Conservation (phyloP, 1,140 invertebrate genomes). For the Bemisia tabaci region DNA sequence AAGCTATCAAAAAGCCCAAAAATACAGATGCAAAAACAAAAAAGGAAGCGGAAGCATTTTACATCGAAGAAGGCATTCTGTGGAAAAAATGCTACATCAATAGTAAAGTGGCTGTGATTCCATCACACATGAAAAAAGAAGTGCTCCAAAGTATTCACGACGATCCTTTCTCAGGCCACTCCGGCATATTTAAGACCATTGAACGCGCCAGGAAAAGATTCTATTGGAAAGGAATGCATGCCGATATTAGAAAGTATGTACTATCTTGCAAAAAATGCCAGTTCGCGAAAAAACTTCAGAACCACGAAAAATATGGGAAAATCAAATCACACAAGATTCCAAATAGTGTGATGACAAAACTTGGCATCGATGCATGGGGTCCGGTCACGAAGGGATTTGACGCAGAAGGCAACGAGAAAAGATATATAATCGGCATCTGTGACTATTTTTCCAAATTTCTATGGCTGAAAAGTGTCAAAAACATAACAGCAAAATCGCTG, state of each 20-base stretch:
- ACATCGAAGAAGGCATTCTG: neutral
- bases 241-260: neutral
- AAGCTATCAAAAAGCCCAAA: neutral
- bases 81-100: neutral
- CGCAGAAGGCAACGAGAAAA: neutral
- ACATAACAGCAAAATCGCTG: neutral
- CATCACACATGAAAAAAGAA: neutral
- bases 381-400: neutral
- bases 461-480: neutral
- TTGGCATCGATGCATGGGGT: neutral
- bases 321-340: neutral
- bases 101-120: neutral
- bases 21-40: neutral
- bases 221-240: neutral
- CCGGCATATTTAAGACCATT: neutral
- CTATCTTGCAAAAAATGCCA: neutral
- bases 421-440: neutral
- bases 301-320: neutral
- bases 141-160: neutral
- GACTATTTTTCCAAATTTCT: neutral
- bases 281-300: neutral
- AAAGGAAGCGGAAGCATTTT: neutral
- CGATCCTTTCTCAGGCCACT: neutral
- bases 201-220: neutral
- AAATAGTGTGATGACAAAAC: neutral